Evolutionary conservation across 2,797 vertebrate species (phyloP).

Genomic region (Trachops cirrhosus): DNA sequence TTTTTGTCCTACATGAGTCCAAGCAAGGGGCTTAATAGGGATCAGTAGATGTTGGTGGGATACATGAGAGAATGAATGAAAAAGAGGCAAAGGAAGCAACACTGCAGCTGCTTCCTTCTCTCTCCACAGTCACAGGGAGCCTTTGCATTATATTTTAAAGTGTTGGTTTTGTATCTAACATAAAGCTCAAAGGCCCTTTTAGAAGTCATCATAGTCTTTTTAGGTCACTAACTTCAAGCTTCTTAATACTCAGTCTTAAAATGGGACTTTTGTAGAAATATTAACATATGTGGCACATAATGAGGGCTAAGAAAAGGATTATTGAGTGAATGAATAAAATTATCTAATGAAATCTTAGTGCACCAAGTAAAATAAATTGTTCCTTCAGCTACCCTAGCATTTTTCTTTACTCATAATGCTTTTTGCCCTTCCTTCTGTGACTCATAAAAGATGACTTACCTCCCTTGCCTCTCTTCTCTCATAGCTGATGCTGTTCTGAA

Average conservation of each 20-base stretch:
- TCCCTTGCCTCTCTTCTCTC: background rate
- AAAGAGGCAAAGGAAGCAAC: background rate
- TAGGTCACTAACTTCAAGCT: background rate
- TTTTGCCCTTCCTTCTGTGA: background rate
- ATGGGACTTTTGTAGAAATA: constrained; percentile 24
- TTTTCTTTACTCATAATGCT: background rate
- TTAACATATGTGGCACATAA: background rate
- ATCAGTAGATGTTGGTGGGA: background rate
- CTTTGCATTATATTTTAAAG: background rate
- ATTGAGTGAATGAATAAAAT: background rate
- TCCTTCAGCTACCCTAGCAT: background rate
- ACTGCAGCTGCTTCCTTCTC: background rate
- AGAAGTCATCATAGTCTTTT: background rate
- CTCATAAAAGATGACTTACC: background rate
- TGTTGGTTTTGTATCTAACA: background rate
- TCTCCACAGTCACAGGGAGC: background rate
- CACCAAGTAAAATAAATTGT: background rate
- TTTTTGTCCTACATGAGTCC: background rate
- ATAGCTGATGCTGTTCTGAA: background rate
- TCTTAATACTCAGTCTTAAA: background rate
- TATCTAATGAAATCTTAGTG: background rate
- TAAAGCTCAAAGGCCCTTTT: background rate
- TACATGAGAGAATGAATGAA: background rate
- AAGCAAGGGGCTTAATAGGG: background rate
- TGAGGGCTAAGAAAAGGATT: background rate